Evolutionary conservation across 2,113 vertebrate genomes (phyloP).

Genomic region (Tetrao urogallus): DNA sequence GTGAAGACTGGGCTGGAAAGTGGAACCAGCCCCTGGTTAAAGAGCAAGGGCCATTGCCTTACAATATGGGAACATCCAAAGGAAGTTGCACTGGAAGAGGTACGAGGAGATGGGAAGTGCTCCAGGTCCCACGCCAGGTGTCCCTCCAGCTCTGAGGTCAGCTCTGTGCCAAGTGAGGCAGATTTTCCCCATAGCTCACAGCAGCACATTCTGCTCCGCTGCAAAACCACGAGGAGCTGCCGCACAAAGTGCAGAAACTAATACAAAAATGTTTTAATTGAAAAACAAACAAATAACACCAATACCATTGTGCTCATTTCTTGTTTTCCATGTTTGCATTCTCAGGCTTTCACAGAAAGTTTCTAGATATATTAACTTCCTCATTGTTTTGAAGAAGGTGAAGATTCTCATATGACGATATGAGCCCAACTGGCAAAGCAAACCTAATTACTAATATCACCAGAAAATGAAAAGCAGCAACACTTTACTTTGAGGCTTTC

Average conservation of each 20-base stretch:
- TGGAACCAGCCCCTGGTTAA: neutral
- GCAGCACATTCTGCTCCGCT: neutral
- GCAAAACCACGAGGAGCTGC: neutral
- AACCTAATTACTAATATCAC: conserved; percentile 24
- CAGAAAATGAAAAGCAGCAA: conserved; percentile 35
- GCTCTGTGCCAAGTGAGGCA: neutral
- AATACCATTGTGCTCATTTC: neutral
- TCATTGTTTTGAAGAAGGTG: neutral
- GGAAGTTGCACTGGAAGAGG: neutral
- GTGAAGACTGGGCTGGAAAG: fast-evolving
- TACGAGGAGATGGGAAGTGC: neutral
- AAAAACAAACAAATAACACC: neutral
- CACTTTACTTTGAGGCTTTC: conserved; percentile 22
- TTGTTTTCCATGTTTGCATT: neutral
- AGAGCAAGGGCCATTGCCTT: neutral
- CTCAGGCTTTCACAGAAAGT: neutral
- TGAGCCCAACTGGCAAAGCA: conserved; percentile 19
- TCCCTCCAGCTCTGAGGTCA: neutral
- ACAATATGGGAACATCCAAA: fast-evolving
- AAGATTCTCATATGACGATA: neutral
- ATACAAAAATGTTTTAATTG: neutral
- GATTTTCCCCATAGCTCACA: neutral
- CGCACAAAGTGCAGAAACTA: neutral
- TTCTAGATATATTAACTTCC: neutral
- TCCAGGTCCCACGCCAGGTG: neutral